Evolutionary conservation across 2,888 invertebrate genomes (phyloP).

Genomic region (Tinea semifulvella): DNA sequence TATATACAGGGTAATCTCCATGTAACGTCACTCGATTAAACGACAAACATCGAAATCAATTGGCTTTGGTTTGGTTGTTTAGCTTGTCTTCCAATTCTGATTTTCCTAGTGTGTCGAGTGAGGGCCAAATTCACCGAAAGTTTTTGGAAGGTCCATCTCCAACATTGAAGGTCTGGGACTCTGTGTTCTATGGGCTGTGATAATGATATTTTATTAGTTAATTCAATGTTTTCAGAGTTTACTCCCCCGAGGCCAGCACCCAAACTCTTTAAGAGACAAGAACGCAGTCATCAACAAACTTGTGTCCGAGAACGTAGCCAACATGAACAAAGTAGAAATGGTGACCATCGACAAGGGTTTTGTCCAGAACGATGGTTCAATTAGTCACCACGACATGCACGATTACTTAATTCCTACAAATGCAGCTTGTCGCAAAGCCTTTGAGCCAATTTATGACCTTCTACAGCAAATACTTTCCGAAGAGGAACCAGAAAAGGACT

Average conservation of each 20-base stretch:
- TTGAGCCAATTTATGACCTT: constrained; percentile 85
- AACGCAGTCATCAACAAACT: constrained; percentile 78
- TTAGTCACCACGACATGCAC: constrained; percentile 91
- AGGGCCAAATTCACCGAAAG: too few species aligned
- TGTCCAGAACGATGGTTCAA: constrained; percentile 79
- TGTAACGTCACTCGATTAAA: too few species aligned
- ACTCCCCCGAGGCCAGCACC: constrained; percentile 86
- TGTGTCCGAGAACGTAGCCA: constrained; percentile 70
- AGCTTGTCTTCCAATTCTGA: too few species aligned
- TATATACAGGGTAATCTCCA: too few species aligned
- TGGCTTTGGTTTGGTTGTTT: too few species aligned
- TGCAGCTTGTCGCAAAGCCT: constrained; percentile 86
- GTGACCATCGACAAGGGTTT: constrained; percentile 83
- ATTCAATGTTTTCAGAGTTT: constrained; percentile 73
- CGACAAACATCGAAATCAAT: too few species aligned
- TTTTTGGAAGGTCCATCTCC: too few species aligned
- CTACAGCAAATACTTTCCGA: constrained; percentile 80
- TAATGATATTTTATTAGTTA: too few species aligned
- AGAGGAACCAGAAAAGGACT: constrained; percentile 77
- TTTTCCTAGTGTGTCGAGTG: too few species aligned
- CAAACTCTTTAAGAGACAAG: constrained; percentile 82
- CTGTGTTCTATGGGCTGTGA: too few species aligned
- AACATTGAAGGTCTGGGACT: too few species aligned
- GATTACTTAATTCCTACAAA: constrained; percentile 90
- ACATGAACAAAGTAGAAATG: constrained; percentile 77